Evolutionary conservation across 1,140 invertebrate genomes (phyloP).

Genomic region (Centruroides sculpturatus): DNA sequence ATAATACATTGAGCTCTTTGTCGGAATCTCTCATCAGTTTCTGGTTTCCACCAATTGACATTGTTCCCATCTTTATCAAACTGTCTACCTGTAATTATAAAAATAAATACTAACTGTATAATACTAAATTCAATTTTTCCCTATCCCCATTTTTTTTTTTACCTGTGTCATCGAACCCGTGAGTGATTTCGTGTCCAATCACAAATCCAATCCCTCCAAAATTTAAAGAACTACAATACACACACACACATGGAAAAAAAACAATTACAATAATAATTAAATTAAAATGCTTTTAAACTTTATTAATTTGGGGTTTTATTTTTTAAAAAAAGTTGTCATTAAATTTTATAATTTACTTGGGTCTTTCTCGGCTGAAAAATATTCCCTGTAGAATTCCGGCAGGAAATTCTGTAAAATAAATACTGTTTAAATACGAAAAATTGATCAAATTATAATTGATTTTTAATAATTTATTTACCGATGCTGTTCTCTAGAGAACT

Average conservation of each 20-base stretch:
- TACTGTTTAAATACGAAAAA: neutral
- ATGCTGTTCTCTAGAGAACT: conserved; percentile 68
- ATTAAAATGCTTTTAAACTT: too few species aligned
- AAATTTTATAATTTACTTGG: conserved; percentile 37
- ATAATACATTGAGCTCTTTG: conserved; percentile 71
- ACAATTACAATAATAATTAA: too few species aligned
- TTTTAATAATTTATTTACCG: conserved; percentile 27
- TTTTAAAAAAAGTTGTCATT: neutral
- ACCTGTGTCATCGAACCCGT: conserved; percentile 42
- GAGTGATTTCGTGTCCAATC: conserved; percentile 30
- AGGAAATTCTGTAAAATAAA: conserved; percentile 42
- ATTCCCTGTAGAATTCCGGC: conserved; percentile 80
- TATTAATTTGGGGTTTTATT: too few species aligned
- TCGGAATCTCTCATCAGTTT: conserved; percentile 56
- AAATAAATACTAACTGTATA: too few species aligned
- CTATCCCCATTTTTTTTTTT: conserved; percentile 9
- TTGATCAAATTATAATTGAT: neutral
- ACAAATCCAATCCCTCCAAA: conserved; percentile 22
- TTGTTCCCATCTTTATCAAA: conserved; percentile 80
- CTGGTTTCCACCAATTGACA: conserved; percentile 68
- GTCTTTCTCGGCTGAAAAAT: conserved; percentile 67
- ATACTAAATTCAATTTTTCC: too few species aligned
- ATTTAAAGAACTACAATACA: conserved; percentile 42
- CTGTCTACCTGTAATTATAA: conserved; percentile 41
- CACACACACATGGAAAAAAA: neutral